Base-by-base conservation (phyloP, 1,140 invertebrate species). In the Piezodorus guildinii region DNA sequence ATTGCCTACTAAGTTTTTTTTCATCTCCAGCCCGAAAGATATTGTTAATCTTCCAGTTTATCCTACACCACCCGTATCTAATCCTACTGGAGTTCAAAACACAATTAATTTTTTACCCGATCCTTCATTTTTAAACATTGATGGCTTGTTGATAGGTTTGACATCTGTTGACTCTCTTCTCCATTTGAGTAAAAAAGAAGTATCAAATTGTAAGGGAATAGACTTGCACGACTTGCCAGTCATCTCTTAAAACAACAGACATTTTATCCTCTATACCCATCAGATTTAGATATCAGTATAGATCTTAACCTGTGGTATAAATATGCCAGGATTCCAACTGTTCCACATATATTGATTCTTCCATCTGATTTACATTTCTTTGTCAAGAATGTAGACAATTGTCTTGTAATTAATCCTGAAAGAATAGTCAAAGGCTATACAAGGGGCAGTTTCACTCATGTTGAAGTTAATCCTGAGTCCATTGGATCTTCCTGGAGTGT, bases 301-400 rank as follows among this genome's bases (percentile, higher is more conserved):
- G 90, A 94, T 73, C 30, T 69, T 15, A 77, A 80, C 60, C 74
- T 87, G 49, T 86, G 85, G 76, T 80, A 85, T 45, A 78, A 82
- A 66, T 79, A 84, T 72, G 82, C 81, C 14, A 78, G 81, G 62
- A 77, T 91, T 63, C 76, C 84, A 15, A 73, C 77, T 58, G 83
- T 83, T 56, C 92, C 92, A 1, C 90, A 96, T 72, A 68, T 96
- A 10, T 74, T 96, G 1, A 74, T 96, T 51, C 71, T 91, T 66
- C 91, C 92, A 3, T 94, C 91, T 12, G 85, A 90, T 72, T 82
- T 94, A 62, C 80, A 84, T 73, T 81, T 85, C 72, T 95, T 94
- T 74, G 80, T 87, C 51, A 91, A 88, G 79, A 23, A 19, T 51
- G 49, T 51, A 17, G 49, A 51, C 5, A 51, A 51, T n/a, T 17